Evolutionary conservation across 2,888 invertebrate genomes (phyloP).

Genomic region (Ommatoiulus sabulosus): DNA sequence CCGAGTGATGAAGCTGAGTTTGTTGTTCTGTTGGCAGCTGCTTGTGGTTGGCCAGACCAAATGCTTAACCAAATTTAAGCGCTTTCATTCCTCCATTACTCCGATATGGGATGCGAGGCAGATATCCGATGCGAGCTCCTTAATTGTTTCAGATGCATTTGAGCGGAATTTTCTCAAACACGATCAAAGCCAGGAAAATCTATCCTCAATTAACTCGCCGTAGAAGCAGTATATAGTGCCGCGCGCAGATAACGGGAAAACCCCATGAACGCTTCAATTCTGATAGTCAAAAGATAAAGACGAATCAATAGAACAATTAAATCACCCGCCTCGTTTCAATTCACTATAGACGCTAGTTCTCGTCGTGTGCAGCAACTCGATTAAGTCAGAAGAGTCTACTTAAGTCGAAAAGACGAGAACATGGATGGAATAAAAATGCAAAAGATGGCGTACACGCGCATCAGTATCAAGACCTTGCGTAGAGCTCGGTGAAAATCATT

Average conservation of each 20-base stretch:
- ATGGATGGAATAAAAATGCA: conserved; percentile 6
- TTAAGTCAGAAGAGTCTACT: conserved; percentile 43
- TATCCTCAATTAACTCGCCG: conserved; percentile 38
- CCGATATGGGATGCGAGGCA: conserved; percentile 30
- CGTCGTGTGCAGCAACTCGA: conserved; percentile 30
- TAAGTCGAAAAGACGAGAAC: conserved; percentile 42
- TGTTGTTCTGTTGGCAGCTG: conserved; percentile 47
- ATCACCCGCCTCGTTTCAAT: conserved; percentile 47
- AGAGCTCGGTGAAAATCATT: background rate
- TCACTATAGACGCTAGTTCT: conserved; percentile 12
- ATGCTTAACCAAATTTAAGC: conserved; percentile 25
- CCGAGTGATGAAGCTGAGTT: conserved; percentile 11
- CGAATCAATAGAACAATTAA: conserved; percentile 48
- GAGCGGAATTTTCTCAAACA: conserved; percentile 47
- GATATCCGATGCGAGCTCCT: conserved; percentile 20
- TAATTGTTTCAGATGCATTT: conserved; percentile 48
- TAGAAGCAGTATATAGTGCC: background rate
- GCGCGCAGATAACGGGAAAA: background rate
- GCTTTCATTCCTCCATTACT: conserved; percentile 38
- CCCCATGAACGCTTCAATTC: conserved; percentile 47
- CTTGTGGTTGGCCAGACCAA: conserved; percentile 47
- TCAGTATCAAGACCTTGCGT: too few relatives aligned
- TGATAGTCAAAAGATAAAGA: conserved; percentile 47
- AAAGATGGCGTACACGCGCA: background rate
- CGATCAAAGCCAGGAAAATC: conserved; percentile 48